Evolutionary conservation across 1,140 invertebrate genomes (phyloP).

Genomic region (Drosophila simulans): DNA sequence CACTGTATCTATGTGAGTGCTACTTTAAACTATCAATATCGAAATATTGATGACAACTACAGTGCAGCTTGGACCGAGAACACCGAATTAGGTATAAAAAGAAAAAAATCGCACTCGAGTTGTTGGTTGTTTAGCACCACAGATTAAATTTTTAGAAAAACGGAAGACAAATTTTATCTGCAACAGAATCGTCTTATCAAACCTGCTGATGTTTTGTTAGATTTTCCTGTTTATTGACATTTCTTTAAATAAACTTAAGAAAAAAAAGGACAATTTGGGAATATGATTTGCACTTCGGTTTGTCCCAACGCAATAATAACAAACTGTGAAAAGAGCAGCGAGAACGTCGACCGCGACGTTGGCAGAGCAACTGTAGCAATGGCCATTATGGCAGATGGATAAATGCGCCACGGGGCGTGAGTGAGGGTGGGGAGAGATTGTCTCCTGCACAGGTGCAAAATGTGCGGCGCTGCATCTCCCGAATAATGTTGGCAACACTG

Average conservation of each 20-base stretch:
- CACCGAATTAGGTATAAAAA: neutral
- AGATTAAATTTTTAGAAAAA: too few relatives aligned
- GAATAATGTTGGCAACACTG: conserved; percentile 72
- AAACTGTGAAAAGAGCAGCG: conserved; percentile 28
- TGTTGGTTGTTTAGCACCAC: too few relatives aligned
- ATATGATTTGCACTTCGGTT: conserved; percentile 18
- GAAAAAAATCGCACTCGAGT: neutral
- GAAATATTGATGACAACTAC: conserved; percentile 28
- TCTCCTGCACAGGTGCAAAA: conserved; percentile 78
- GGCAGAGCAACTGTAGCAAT: conserved; percentile 39
- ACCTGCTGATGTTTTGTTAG: too few relatives aligned
- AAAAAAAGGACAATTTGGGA: conserved; percentile 1
- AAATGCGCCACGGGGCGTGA: conserved; percentile 28
- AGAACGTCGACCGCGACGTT: conserved; percentile 22
- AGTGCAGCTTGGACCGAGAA: conserved; percentile 7
- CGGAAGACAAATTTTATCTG: too few relatives aligned
- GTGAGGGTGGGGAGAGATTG: conserved; percentile 35
- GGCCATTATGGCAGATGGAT: conserved; percentile 28
- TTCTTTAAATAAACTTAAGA: neutral
- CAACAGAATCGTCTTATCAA: too few relatives aligned
- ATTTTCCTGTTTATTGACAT: neutral
- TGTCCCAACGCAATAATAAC: conserved; percentile 38
- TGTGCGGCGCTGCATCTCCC: conserved; percentile 54
- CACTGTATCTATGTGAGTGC: conserved; percentile 51
- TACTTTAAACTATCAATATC: conserved; percentile 19